Evolutionary conservation across 2,113 vertebrate species (phyloP), one percentile per base, ranked within the genome.

Genomic region (Hydrolagus affinis): DNA sequence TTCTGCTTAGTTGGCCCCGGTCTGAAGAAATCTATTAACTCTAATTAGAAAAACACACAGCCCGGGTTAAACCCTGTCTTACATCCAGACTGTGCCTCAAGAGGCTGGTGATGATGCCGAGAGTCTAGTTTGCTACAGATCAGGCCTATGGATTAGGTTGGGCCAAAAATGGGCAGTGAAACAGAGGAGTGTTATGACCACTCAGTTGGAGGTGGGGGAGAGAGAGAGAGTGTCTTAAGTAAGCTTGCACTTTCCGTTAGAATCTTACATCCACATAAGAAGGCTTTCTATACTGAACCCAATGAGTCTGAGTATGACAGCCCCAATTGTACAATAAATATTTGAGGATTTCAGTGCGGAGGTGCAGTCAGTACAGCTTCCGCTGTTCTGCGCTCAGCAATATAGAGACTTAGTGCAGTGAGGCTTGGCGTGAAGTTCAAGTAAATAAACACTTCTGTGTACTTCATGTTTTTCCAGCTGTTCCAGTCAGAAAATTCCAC

Each of bases 371-470:
- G 78, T 25, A 11, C 25, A 28, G 3, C 66, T 83, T 83, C 78
- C 28, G 78, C 28, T 66, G 60, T 2, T 68, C 30, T 14, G 62
- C 66, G 60, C 77, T 25, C 57, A 28, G 60, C 57, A 80, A 14
- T 64, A 44, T 6, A 15, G n/a, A 66, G 78, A 83, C 78, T 32
- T 25, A 8, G 25, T 10, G 60, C 12, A 14, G 78, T 10, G 4
- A 83, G 78, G 78, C 60, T 30, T 17, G 44, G 25, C 64, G 62
- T 21, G 78, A 44, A 56, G 78, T 66, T 66, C 78, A 83, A 25
- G 78, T 64, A 83, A 68, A 83, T 83, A 83, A 83, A 83, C 66
- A 83, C 78, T 83, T 83, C 78, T 83, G 62, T 83, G 78, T 83
- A 68, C 59, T 83, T 30, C 11, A 62, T 83, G 62, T 83, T 83